Base-by-base conservation (phyloP, 2,888 invertebrate genomes). In the Horisme vitalbata region DNA sequence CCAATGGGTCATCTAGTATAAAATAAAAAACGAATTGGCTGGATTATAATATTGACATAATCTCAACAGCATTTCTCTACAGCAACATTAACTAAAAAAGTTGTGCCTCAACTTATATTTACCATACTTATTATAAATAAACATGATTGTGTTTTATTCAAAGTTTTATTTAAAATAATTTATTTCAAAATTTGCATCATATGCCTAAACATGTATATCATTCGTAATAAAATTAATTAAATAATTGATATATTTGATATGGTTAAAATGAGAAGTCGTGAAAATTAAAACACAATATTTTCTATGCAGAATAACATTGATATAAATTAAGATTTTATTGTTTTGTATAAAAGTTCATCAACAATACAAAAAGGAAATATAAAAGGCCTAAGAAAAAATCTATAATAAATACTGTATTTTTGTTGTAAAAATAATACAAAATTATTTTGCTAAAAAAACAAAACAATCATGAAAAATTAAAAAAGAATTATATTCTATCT, bases 401-500 rank as follows among this genome's bases (percentile, higher is more conserved):
- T n/a, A n/a, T n/a, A n/a, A n/a, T n/a, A n/a, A n/a, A n/a, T n/a
- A n/a, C n/a, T n/a, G n/a, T n/a, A n/a, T n/a, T n/a, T n/a, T n/a
- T n/a, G n/a, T n/a, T n/a, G n/a, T n/a, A n/a, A n/a, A n/a, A n/a
- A n/a, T n/a, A 39, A 39, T 47, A 20, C 27, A 34, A 49, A 52
- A 37, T 37, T 12, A 37, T 38, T 32, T 48, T 45, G 45, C 43
- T 38, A 48, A 57, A 52, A 54, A 44, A 12, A 33, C 8, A 12
- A 21, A 20, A 11, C 6, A 36, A 20, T 41, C 27, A 37, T 36
- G n/a, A n/a, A n/a, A n/a, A n/a, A n/a, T n/a, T n/a, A n/a, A n/a
- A 64, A 64, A 61, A 41, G 52, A 59, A 62, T 70, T 65, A 41
- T 57, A 61, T 58, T 68, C 75, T 77, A 76, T 72, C 75, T 75